Conservation (phyloP, 2,797 vertebrate species). For the Sebastes steindachneri region DNA sequence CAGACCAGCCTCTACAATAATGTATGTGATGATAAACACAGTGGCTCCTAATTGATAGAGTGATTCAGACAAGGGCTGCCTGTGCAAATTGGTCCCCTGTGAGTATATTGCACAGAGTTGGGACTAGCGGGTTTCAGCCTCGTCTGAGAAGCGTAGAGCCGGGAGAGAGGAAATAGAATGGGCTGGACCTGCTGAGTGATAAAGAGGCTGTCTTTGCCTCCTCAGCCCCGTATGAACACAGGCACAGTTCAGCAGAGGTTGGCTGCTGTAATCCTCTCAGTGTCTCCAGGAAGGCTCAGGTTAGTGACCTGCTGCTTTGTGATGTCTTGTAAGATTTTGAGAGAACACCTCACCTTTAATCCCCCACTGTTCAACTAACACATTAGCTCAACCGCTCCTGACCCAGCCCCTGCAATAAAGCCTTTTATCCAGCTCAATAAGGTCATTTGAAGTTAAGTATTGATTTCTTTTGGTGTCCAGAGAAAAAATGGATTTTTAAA, state of each 20-base stretch:
- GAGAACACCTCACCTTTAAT: constrained; percentile 84
- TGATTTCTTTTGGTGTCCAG: constrained; percentile 83
- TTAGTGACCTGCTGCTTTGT: constrained; percentile 84
- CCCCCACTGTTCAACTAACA: constrained; percentile 78
- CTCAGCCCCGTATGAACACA: constrained; percentile 79
- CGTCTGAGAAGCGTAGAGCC: constrained; percentile 79
- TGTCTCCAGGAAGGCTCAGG: constrained; percentile 83
- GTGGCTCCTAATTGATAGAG: constrained; percentile 98
- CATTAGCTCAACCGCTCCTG: constrained; percentile 81
- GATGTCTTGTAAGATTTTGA: constrained; percentile 84
- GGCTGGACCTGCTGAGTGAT: constrained; percentile 89
- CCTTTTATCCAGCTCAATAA: constrained; percentile 85
- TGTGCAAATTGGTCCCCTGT: constrained; percentile 97
- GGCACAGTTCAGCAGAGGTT: constrained; percentile 82
- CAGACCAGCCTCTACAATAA: constrained; percentile 91
- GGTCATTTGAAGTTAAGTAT: constrained; percentile 84
- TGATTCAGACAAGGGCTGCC: constrained; percentile 94
- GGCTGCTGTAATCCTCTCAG: constrained; percentile 83
- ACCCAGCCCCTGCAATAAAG: constrained; percentile 77
- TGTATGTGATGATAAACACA: constrained; percentile 97
- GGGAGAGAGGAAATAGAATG: constrained; percentile 87
- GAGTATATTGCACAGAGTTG: constrained; percentile 87
- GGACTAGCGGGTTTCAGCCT: constrained; percentile 87
- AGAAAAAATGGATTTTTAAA: constrained; percentile 85
- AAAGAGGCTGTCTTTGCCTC: constrained; percentile 80